These are phyloP conservation scores for Caenorhabditis japonica DNA, from an alignment of 2,888 invertebrate species.

Conservation along the genomic window DNA sequence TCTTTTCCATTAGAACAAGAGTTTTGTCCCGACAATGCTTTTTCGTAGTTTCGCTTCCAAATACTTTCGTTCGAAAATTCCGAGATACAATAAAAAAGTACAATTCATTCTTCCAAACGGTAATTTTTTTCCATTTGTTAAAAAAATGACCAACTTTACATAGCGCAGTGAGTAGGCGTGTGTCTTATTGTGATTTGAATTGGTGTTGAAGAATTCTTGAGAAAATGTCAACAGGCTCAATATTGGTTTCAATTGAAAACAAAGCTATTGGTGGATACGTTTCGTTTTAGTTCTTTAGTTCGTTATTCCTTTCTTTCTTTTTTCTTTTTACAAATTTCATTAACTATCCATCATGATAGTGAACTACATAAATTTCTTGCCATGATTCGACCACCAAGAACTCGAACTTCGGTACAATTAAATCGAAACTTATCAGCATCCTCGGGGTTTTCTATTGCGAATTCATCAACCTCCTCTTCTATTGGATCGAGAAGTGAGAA, in stretches of 20 bases:
- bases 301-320: no score
- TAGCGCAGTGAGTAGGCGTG: not conserved
- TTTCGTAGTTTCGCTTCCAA: no score
- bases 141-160: no score
- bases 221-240: constrained; percentile 48
- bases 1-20: no score
- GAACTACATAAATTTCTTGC: constrained; percentile 2
- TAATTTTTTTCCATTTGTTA: no score
- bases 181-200: constrained; percentile 39
- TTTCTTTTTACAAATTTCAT: no score
- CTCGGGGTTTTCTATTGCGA: constrained; percentile 26
- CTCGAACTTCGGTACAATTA: constrained; percentile 33
- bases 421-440: constrained; percentile 42
- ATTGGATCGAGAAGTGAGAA: constrained; percentile 26
- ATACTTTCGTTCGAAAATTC: no score
- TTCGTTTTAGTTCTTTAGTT: no score
- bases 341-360: constrained; percentile 27
- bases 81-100: no score
- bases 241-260: constrained; percentile 45
- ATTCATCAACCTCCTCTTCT: constrained; percentile 38
- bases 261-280: no score
- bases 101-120: no score
- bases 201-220: constrained; percentile 45
- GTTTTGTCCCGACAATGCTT: no score
- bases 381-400: constrained; percentile 45